phyloP scores from a whole-genome alignment of 1,140 invertebrate species.

The Ctenoplectra terminalis region DNA sequence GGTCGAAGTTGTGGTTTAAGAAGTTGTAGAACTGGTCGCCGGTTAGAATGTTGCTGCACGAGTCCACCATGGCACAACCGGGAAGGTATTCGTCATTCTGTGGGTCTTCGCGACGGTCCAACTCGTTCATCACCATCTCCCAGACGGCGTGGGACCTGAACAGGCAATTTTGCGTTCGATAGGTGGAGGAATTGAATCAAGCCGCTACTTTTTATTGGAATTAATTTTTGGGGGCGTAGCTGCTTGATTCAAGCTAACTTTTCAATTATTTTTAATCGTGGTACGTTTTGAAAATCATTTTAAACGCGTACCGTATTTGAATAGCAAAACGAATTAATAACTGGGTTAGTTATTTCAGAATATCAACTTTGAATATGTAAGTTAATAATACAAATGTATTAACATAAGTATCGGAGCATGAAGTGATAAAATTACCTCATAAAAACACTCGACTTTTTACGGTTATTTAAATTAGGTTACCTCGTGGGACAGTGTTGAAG shows the following conservation, averaged over 20 bases:
- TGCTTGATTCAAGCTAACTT: not conserved
- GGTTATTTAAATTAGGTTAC: slow-evolving; percentile 76
- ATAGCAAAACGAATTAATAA: not conserved
- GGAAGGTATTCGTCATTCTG: slow-evolving; percentile 95
- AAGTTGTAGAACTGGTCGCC: slow-evolving; percentile 98
- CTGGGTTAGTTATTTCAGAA: not conserved
- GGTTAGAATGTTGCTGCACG: slow-evolving; percentile 95
- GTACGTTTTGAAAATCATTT: too few relatives aligned
- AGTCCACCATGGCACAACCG: slow-evolving; percentile 98
- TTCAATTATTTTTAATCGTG: too few relatives aligned
- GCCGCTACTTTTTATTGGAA: not conserved
- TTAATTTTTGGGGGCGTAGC: not conserved
- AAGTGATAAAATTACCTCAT: too few relatives aligned
- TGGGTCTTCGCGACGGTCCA: slow-evolving; percentile 95
- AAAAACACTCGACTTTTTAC: not conserved
- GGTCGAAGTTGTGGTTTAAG: slow-evolving; percentile 97
- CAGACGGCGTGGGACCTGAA: slow-evolving; percentile 91
- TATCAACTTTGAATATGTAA: too few relatives aligned
- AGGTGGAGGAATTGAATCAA: not conserved
- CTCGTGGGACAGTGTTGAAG: slow-evolving; percentile 96
- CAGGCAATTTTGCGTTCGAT: slow-evolving; percentile 31
- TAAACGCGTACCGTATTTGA: too few relatives aligned
- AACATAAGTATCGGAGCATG: not conserved
- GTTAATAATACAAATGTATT: not conserved
- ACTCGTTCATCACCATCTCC: slow-evolving; percentile 99